Evolutionary conservation across 2,888 invertebrate species (phyloP).

Genomic region (Homarus gammarus): DNA sequence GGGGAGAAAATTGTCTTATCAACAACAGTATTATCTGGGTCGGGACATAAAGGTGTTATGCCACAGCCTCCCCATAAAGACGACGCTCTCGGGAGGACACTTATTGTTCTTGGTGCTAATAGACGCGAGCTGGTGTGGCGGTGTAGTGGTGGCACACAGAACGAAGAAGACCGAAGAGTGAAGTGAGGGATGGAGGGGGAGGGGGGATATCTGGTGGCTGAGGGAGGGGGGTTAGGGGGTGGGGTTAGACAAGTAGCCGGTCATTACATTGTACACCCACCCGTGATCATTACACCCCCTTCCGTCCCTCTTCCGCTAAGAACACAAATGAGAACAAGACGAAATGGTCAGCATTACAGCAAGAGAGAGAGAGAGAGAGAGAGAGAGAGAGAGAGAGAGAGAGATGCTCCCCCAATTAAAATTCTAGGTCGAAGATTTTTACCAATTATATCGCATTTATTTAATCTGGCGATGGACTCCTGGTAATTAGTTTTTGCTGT

Average conservation of each 20-base stretch:
- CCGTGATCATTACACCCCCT: background rate
- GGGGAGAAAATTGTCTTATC: slow-evolving; percentile 24
- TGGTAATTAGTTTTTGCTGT: slow-evolving; percentile 34
- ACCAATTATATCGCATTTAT: slow-evolving; percentile 38
- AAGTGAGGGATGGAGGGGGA: background rate
- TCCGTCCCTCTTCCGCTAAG: too few species aligned
- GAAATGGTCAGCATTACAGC: background rate
- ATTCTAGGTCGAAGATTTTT: slow-evolving; percentile 29
- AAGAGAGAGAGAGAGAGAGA: background rate
- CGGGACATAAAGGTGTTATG: background rate
- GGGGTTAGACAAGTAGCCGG: background rate
- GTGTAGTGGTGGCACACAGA: background rate
- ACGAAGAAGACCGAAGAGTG: background rate
- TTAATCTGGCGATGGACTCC: slow-evolving; percentile 32
- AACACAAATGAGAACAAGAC: background rate
- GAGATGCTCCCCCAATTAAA: slow-evolving; percentile 34
- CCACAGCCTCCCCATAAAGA: background rate
- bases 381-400: slow-evolving; percentile 6
- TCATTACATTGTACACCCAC: background rate
- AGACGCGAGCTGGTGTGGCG: background rate
- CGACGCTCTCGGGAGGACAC: background rate
- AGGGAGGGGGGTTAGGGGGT: too few species aligned
- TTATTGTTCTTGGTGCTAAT: background rate
- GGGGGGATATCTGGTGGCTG: background rate
- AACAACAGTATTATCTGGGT: background rate